Base-by-base conservation (phyloP, 2,888 invertebrate species). In the Andrena praecox region DNA sequence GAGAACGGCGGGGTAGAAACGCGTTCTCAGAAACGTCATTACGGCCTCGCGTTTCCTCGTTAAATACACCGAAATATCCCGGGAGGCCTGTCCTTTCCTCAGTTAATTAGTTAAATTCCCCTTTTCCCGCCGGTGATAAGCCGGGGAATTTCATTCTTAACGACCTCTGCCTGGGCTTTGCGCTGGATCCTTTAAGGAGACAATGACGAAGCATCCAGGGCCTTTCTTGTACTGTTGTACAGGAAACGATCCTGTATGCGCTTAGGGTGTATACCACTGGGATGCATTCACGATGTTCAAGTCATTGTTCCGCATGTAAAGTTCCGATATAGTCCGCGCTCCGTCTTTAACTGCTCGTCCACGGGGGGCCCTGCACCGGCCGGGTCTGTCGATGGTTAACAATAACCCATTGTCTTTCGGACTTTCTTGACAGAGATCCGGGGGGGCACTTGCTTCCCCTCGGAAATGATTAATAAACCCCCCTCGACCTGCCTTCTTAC, bases 51-150 rank as follows among this genome's bases (percentile, higher is more conserved):
- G 85, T 87, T 87, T 86, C 77, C 87, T 77, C 79, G 89, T 88
- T 91, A 91, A 91, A 89, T 89, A 89, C 84, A 85, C 80, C 81
- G 81, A 85, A 85, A 87, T 85, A 85, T 85, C 87, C 85, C 87
- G 67, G 7, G 85, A 78, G 89, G 82, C 85, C 85, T 85, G 85
- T 85, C 84, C 84, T 87, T 85, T 87, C 85, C 85, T 86, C 90
- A 75, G 88, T 89, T 90, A 90, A 90, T 90, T 90, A 89, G 90
- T 87, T 88, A 90, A 90, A 89, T 80, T 89, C 90, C 89, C 88
- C 77, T 76, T 81, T 80, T 82, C 85, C 77, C 82, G 79, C 2
- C 77, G 88, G 89, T 85, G 89, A 89, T 88, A 89, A 89, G 89
- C 89, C 75, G 54, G 84, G 54, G 89, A 88, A 89, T 89, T 89